phyloP scores from a whole-genome alignment of 1,140 invertebrate genomes.

The Helicoverpa zea region DNA sequence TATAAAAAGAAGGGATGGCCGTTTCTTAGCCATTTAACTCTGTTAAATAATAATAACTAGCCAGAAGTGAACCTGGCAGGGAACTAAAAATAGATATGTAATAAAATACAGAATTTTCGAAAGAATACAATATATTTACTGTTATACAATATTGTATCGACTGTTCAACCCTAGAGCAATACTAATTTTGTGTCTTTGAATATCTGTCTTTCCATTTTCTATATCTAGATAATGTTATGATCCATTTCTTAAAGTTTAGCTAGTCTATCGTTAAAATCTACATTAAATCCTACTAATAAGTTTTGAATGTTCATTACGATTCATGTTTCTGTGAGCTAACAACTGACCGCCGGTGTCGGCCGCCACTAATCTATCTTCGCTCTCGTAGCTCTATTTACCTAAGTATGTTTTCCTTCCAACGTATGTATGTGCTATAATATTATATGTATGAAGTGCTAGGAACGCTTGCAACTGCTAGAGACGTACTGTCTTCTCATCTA shows the following conservation, averaged over 20 bases:
- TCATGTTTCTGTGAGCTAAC: conserved; percentile 10
- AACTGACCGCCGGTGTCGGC: conserved; percentile 42
- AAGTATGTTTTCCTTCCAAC: conserved; percentile 15
- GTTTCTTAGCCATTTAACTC: not conserved
- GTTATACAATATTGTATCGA: conserved; percentile 14
- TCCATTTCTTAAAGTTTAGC: conserved; percentile 1
- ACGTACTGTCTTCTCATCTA: conserved; percentile 31
- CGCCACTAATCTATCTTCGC: conserved; percentile 45
- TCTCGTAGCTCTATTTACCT: conserved; percentile 20
- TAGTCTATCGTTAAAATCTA: not conserved
- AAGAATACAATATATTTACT: not conserved
- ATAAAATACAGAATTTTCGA: not conserved
- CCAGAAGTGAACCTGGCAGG: not conserved
- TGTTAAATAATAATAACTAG: not conserved
- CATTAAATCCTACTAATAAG: conserved; percentile 22
- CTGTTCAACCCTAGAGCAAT: conserved; percentile 10
- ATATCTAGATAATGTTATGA: conserved; percentile 8
- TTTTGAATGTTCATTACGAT: conserved; percentile 16
- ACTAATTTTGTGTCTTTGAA: conserved; percentile 3
- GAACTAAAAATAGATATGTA: not conserved
- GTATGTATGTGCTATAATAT: conserved; percentile 41
- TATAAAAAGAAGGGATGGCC: not conserved
- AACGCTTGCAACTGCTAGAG: conserved; percentile 47
- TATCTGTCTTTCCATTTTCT: conserved; percentile 18
- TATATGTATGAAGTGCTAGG: conserved; percentile 43